Base-by-base conservation (phyloP, 2,888 invertebrate genomes). In the Cheilosia vernalis region DNA sequence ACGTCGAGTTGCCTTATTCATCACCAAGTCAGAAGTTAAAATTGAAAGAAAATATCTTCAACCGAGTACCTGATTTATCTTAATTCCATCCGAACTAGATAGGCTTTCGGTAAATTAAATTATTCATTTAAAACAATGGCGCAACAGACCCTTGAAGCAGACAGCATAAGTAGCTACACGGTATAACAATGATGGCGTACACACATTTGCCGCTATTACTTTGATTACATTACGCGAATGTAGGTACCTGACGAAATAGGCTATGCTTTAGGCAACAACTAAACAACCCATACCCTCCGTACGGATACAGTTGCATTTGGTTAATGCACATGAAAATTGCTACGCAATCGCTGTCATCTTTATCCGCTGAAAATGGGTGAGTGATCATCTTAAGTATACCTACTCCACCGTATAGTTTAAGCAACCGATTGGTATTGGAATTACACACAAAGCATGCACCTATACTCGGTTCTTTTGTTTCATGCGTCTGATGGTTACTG, bases 161-260 rank as follows among this genome's bases (percentile, higher is more conserved):
- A 47, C 21, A 56, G 33, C 9, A n/a, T n/a, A 47, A 15, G 10
- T 19, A 66, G 15, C 21, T 67, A 24, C 67, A 44, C 44, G 67
- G 66, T 44, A 19, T 53, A 44, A 21, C 67, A 58, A 49, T 40
- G 24, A 70, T 70, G 49, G 37, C 49, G 70, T 24, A 33, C 79
- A 79, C 56, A 63, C 66, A 83, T 83, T 83, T 79, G 30, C 84
- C 79, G 79, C 84, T 69, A 84, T 70, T 70, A 79, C 69, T 74
- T 74, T 84, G 84, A 74, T 79, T 74, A 70, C 79, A 84, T 84
- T 74, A 58, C 24, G 17, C 37, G 19, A 17, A 47, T 19, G 47
- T 17, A 17, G 2, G 19, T 19, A 47, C 19, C 60, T 73, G 56
- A 79, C 49, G 67, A 78, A 79, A 84, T 79, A 42, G 69, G 67